phyloP scores from a whole-genome alignment of 1,140 invertebrate species.

The Leguminivora glycinivorella region DNA sequence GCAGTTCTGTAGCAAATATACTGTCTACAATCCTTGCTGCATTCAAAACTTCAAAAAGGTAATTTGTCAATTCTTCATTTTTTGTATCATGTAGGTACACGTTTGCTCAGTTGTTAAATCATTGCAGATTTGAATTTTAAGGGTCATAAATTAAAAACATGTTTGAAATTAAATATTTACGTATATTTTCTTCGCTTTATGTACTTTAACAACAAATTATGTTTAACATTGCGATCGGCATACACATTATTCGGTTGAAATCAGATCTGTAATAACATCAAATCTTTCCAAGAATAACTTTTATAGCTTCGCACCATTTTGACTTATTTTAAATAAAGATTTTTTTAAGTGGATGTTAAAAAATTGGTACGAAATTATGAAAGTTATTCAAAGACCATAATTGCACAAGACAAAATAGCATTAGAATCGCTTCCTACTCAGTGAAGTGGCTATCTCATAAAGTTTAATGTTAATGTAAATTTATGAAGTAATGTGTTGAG shows the following conservation, averaged over 20 bases:
- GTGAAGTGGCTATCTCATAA: slow-evolving; percentile 51
- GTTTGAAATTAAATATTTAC: slow-evolving; percentile 75
- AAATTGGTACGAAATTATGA: neutral
- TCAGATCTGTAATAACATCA: neutral
- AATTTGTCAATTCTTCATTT: too few relatives aligned
- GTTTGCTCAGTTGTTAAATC: too few relatives aligned
- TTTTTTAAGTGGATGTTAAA: neutral
- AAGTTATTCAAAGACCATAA: neutral
- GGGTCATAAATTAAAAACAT: slow-evolving; percentile 46
- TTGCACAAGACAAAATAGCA: slow-evolving; percentile 6
- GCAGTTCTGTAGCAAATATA: too few relatives aligned
- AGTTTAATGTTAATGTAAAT: slow-evolving; percentile 51
- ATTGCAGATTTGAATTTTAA: too few relatives aligned
- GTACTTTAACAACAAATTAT: slow-evolving; percentile 72
- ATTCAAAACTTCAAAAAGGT: too few relatives aligned
- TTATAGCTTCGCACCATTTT: neutral
- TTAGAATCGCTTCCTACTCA: slow-evolving; percentile 4
- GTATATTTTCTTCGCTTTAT: slow-evolving; percentile 74
- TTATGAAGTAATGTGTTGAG: slow-evolving; percentile 50
- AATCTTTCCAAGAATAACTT: neutral
- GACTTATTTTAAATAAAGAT: too few relatives aligned
- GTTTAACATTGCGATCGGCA: slow-evolving; percentile 47
- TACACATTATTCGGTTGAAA: neutral
- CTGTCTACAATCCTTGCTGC: too few relatives aligned
- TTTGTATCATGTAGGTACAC: too few relatives aligned